A percentile compares a stretch with the other conserved stretches of the same genome.
Conservation (phyloP, 2,113 vertebrate genomes). For the Tretioscincus oriximinensis region DNA sequence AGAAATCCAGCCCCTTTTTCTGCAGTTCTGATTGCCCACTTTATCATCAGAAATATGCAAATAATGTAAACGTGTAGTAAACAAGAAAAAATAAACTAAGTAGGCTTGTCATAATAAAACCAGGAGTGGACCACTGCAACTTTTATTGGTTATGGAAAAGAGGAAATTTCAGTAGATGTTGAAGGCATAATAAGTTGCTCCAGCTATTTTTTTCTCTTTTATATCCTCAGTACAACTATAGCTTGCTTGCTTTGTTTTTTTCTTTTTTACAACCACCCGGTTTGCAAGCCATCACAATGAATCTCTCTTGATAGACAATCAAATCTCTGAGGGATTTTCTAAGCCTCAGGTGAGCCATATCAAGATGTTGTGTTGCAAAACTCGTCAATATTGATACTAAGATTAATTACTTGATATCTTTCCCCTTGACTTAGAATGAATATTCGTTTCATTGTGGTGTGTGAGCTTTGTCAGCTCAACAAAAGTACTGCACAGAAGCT, state of each 20-base stretch:
- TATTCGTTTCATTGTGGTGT: constrained; percentile 46
- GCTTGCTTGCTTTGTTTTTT: too few species aligned
- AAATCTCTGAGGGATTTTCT: neutral
- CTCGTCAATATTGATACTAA: constrained; percentile 21
- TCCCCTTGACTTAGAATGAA: constrained; percentile 41
- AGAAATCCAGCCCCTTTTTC: neutral
- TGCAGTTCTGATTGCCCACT: neutral
- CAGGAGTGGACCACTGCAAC: too few species aligned
- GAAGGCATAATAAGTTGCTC: too few species aligned
- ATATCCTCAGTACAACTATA: too few species aligned
- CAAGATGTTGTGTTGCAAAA: constrained; percentile 9
- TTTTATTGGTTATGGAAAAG: too few species aligned
- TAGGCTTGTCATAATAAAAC: too few species aligned
- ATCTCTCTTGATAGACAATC: too few species aligned
- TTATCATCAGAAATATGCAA: neutral
- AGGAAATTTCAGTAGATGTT: too few species aligned
- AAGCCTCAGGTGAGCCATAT: neutral
- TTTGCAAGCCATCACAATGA: neutral
- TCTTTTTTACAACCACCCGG: neutral
- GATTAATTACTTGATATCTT: constrained; percentile 51
- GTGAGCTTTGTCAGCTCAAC: constrained; percentile 31
- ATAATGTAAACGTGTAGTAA: neutral
- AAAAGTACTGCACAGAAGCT: constrained; percentile 30
- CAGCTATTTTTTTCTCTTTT: too few species aligned
- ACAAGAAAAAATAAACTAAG: too few species aligned